phyloP scores from a whole-genome alignment of 2,797 vertebrate genomes.

The Sebastes taczanowskii region DNA sequence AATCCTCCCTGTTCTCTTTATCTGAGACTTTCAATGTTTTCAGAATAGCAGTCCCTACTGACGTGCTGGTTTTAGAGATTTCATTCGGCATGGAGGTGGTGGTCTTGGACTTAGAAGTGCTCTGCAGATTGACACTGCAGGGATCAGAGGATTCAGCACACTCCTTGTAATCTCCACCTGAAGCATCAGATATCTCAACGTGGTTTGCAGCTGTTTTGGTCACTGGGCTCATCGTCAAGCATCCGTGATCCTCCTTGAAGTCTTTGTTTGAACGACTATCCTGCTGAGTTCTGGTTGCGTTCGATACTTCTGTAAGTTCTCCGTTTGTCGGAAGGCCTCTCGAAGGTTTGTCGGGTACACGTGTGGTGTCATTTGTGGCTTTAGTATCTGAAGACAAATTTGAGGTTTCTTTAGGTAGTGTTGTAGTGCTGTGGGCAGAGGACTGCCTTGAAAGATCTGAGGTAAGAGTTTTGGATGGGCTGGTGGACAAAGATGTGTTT shows the following conservation, averaged over 20 bases:
- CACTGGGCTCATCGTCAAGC: background rate
- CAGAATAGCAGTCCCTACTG: background rate
- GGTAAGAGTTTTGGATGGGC: background rate
- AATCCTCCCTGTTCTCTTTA: constrained; percentile 40
- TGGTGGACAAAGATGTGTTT: background rate
- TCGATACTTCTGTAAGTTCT: background rate
- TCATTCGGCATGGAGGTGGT: background rate
- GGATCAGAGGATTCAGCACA: background rate
- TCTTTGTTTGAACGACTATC: background rate
- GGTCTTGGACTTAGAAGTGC: background rate
- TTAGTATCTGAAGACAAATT: background rate
- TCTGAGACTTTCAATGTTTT: constrained; percentile 3
- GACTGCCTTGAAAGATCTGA: constrained; percentile 1
- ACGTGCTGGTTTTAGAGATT: background rate
- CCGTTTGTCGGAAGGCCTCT: background rate
- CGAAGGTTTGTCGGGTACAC: background rate
- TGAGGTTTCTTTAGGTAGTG: background rate
- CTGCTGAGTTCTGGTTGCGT: background rate
- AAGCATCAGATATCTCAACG: background rate
- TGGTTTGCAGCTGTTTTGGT: background rate
- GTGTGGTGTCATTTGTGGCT: background rate
- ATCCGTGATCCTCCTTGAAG: background rate
- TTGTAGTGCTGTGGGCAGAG: background rate
- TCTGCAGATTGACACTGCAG: background rate
- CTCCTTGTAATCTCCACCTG: background rate